Base-by-base conservation (phyloP, 2,888 invertebrate genomes). In the Scaptomyza caliginosa region DNA sequence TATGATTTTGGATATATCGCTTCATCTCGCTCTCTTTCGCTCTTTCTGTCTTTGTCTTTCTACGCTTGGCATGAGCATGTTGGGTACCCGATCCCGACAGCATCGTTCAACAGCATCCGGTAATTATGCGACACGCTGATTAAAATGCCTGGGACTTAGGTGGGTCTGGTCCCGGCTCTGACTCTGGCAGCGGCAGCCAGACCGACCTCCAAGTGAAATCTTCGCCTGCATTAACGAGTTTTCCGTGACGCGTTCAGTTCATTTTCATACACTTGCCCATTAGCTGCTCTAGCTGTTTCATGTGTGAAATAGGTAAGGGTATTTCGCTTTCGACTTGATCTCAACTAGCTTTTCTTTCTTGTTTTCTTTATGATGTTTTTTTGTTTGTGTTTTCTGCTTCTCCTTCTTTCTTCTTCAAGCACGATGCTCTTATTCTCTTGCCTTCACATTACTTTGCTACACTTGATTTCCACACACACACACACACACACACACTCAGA, bases 121-220 rank as follows among this genome's bases (percentile, higher is more conserved):
- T 90, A 90, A 90, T 90, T 90, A 90, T 88, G 89, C 89, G 90
- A 89, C 89, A 89, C 88, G 88, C 90, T 90, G 90, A 89, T 90
- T 90, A 90, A 90, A 89, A 90, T 89, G 90, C 73, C 77, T 65
- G 83, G 80, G 77, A 66, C 74, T 87, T 82, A 80, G 79, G 88
- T 80, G 79, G 79, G 86, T 80, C 79, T 85, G 75, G 64, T 63
- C 32, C 66, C 39, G 57, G 71, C 52, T 46, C 62, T 51, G 58
- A 30, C 36, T 24, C 26, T 43, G n/a, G 1, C 40, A 23, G 13
- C 24, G 13, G 13, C 30, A 34, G 34, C 32, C 30, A 71, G 57
- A 72, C 51, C 72, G 72, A 72, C 72, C 83, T 82, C 74, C 88
- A 88, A 88, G 84, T 81, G 84, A 81, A 81, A 88, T 81, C 86